phyloP scores from a whole-genome alignment of 2,113 vertebrate species.

The Jacana jacana region DNA sequence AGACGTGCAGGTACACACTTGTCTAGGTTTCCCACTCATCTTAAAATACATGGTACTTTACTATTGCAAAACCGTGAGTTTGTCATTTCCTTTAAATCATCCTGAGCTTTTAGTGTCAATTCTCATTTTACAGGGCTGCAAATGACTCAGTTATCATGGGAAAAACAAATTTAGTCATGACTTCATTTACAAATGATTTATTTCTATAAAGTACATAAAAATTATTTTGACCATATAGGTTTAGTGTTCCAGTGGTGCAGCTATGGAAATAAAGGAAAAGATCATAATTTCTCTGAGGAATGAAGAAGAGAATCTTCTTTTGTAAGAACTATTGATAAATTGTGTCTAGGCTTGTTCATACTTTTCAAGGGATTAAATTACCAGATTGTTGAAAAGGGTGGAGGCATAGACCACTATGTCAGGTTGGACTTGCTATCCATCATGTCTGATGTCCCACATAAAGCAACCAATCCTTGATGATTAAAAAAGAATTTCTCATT shows the following conservation, averaged over 20 bases:
- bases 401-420: not conserved
- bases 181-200: slow-evolving; percentile 55
- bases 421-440: not conserved
- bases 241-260: not conserved
- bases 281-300: slow-evolving; percentile 6
- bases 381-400: not conserved
- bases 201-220: slow-evolving; percentile 31
- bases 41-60: not conserved
- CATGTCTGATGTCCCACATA: not conserved
- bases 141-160: slow-evolving; percentile 50
- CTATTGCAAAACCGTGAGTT: not conserved
- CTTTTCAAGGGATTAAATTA: not conserved
- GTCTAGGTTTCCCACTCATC: not conserved
- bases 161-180: slow-evolving; percentile 32
- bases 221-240: not conserved
- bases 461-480: not conserved
- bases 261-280: slow-evolving; percentile 10
- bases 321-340: slow-evolving; percentile 18
- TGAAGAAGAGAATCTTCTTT: not conserved
- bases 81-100: slow-evolving; percentile 56
- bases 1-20: not conserved
- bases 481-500: not conserved
- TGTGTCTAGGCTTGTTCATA: not conserved
- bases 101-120: slow-evolving; percentile 48
- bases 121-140: slow-evolving; percentile 28